phyloP scores from a whole-genome alignment of 2,888 invertebrate species.

The Theretra japonica region DNA sequence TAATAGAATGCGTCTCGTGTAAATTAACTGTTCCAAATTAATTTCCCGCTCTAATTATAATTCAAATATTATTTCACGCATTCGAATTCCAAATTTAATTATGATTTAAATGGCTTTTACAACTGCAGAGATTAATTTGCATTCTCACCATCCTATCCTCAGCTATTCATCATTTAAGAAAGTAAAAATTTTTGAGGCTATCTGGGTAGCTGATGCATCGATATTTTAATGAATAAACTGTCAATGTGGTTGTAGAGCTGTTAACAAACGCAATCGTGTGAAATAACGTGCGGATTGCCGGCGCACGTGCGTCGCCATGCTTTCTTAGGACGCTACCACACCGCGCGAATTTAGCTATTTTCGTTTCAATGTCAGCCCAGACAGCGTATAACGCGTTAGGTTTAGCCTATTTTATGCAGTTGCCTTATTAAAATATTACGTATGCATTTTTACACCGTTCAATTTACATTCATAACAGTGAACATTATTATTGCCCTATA shows the following conservation, averaged over 20 bases:
- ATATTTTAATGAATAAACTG: constrained; percentile 1
- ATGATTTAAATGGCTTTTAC: not conserved
- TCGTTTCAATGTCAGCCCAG: constrained; percentile 42
- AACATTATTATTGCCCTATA: constrained; percentile 33
- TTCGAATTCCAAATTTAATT: not conserved
- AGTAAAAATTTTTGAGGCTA: not conserved
- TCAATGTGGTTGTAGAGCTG: not conserved
- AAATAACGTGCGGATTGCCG: constrained; percentile 50
- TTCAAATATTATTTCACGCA: not conserved
- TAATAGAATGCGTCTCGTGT: constrained; percentile 14
- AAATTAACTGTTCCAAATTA: constrained; percentile 29
- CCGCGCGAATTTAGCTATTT: constrained; percentile 45
- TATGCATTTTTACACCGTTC: not conserved
- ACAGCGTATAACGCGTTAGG: not conserved
- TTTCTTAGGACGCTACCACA: constrained; percentile 51
- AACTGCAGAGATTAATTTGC: not conserved
- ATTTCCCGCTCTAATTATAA: not conserved
- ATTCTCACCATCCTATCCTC: not conserved
- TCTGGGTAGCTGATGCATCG: not conserved
- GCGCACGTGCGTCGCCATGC: constrained; percentile 57
- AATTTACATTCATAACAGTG: constrained; percentile 28
- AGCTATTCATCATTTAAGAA: not conserved
- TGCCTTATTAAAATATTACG: not conserved
- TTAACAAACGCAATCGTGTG: constrained; percentile 47
- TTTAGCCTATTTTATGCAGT: not conserved